Evolutionary conservation across 2,113 vertebrate species (phyloP), one percentile per base, ranked within the genome.

Genomic region (Sinocyclocheilus rhinocerous): DNA sequence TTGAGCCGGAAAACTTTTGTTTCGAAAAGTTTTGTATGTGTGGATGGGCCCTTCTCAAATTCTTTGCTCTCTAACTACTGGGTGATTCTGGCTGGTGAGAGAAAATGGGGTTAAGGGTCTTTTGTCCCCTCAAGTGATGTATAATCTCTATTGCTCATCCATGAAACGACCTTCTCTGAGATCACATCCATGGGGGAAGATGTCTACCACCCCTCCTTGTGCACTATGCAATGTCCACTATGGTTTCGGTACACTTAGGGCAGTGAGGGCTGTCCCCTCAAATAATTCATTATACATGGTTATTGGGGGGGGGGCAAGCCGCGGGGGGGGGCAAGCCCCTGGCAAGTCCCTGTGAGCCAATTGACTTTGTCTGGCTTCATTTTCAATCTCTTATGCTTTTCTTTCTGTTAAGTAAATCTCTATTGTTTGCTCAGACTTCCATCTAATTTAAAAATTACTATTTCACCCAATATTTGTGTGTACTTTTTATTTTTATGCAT

Each of bases 121-220:
- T 76, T 81, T 63, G 55, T 7, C 67, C 77, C 85, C 85, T 81
- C 59, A n/a, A 72, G 83, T 89, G 85, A 87, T 87, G 48, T 39
- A 55, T 55, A 55, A 82, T 29, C n/a, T 75, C 63, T 13, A 42
- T 50, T 77, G 70, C 45, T 72, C 24, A 84, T 52, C 76, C 65
- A 42, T 88, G 70, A 84, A 84, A 63, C 48, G 85, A 87, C 88
- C 82, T 87, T 81, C 84, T 75, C 45, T 61, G 61, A 80, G 61
- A 82, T 42, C 33, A 75, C 76, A 67, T 84, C n/a, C 48, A 84
- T 72, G 36, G 15, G 76, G 22, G 22, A 76, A 79, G 65, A 36
- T 81, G 72, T 73, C 70, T 55, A 57, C 26, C 18, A 22, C 33
- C 57, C 24, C 29, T 76, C 4, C 6, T 59, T n/a, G n/a, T n/a